Evolutionary conservation across 2,797 vertebrate species (phyloP).

Genomic region (Clarias fuscus): DNA sequence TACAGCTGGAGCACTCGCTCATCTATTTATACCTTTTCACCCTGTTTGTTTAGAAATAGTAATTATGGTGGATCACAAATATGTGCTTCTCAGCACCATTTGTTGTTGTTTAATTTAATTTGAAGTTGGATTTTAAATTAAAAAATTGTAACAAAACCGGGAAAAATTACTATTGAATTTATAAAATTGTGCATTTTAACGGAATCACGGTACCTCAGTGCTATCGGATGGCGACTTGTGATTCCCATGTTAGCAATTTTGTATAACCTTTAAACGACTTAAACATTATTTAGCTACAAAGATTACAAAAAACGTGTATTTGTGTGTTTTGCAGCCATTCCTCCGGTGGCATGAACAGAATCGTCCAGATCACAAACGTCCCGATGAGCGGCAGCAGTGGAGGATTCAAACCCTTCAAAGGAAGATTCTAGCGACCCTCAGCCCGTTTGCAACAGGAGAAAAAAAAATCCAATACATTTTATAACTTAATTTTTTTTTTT

Average conservation of each 20-base stretch:
- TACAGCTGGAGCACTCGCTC: no score
- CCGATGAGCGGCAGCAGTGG: constrained; percentile 86
- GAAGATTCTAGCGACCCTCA: constrained; percentile 80
- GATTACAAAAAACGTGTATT: not conserved
- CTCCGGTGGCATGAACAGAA: constrained; percentile 88
- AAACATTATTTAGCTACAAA: not conserved
- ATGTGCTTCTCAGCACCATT: no score
- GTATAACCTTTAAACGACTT: not conserved
- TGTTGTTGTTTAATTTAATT: no score
- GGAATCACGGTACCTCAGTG: no score
- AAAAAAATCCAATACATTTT: constrained; percentile 70
- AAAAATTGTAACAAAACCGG: no score
- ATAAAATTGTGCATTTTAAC: no score
- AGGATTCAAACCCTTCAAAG: constrained; percentile 95
- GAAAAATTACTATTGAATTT: no score
- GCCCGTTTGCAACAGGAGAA: constrained; percentile 42
- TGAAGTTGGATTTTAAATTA: no score
- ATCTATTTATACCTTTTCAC: no score
- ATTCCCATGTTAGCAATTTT: not conserved
- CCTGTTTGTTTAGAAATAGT: no score
- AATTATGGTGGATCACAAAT: no score
- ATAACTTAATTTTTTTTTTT: constrained; percentile 70
- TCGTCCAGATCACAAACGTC: constrained; percentile 94
- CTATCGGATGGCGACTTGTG: no score
- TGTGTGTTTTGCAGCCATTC: constrained; percentile 81